Evolutionary conservation across 2,888 invertebrate species (phyloP).

Genomic region (Latrodectus elegans): DNA sequence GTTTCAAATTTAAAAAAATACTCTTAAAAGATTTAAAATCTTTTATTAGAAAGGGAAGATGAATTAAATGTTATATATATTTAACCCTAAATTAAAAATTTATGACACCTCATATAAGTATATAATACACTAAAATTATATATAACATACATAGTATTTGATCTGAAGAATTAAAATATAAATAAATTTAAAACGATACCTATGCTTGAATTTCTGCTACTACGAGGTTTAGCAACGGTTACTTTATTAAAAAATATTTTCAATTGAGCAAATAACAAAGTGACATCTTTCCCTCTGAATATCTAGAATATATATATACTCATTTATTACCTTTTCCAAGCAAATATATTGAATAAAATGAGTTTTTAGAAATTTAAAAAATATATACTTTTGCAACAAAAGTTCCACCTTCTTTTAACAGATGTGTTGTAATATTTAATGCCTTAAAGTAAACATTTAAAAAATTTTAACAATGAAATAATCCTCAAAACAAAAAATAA

Average conservation of each 20-base stretch:
- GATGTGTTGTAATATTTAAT: constrained; percentile 94
- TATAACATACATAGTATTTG: background rate
- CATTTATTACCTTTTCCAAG: background rate
- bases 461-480: background rate
- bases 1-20: too few species aligned
- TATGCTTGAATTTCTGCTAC: constrained; percentile 97
- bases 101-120: too few species aligned
- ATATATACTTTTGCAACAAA: constrained; percentile 90
- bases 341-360: constrained; percentile 3
- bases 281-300: constrained; percentile 94
- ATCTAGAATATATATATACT: constrained; percentile 79
- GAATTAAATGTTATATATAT: too few species aligned
- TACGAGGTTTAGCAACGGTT: constrained; percentile 92
- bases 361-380: background rate
- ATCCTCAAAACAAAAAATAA: background rate
- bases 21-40: too few species aligned
- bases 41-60: too few species aligned
- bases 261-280: constrained; percentile 90
- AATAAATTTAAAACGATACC: constrained; percentile 76
- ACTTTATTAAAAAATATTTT: constrained; percentile 93
- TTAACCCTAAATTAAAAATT: too few species aligned
- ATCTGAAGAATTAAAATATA: background rate
- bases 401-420: constrained; percentile 87
- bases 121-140: background rate
- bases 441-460: constrained; percentile 78